A percentile compares a stretch with the other conserved stretches of the same genome.
Conservation (phyloP, 2,888 invertebrate species). For the Esperia sulphurella region DNA sequence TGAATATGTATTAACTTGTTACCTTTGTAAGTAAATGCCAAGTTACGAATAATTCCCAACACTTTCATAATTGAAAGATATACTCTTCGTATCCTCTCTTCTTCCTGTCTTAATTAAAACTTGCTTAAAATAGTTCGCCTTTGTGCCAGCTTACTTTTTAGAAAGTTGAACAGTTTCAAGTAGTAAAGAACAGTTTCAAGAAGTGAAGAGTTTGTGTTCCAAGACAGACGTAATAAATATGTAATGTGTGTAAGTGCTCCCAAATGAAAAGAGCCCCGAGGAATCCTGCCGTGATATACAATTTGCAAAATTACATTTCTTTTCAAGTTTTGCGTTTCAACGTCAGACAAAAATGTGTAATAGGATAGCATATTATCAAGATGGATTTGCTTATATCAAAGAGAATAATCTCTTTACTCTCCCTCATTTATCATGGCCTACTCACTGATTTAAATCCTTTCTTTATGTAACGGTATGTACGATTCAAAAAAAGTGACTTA, state of each 20-base stretch:
- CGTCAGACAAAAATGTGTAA: conserved; percentile 34
- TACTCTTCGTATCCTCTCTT: background rate
- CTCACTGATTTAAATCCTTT: background rate
- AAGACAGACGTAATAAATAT: conserved; percentile 33
- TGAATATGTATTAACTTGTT: too few relatives aligned
- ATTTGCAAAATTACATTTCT: conserved; percentile 50
- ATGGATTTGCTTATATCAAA: conserved; percentile 30
- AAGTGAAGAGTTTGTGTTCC: background rate
- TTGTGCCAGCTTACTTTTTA: conserved; percentile 8
- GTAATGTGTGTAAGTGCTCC: conserved; percentile 36
- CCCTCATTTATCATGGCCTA: background rate
- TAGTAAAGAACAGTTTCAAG: background rate
- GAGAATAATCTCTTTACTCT: conserved; percentile 16
- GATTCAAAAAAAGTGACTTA: too few relatives aligned
- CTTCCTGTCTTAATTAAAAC: conserved; percentile 18
- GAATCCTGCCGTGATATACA: conserved; percentile 40
- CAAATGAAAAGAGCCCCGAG: conserved; percentile 36
- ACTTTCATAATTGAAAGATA: background rate
- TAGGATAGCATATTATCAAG: conserved; percentile 31
- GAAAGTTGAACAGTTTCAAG: conserved; percentile 5
- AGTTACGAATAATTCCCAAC: background rate
- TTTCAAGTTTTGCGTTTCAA: conserved; percentile 36
- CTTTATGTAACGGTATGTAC: too few relatives aligned
- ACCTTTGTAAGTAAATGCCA: background rate
- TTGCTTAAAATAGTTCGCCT: conserved; percentile 13